A percentile compares a stretch with the other conserved stretches of the same genome.
phyloP scores from a whole-genome alignment of 2,797 vertebrate species.

The Psittacula echo region DNA sequence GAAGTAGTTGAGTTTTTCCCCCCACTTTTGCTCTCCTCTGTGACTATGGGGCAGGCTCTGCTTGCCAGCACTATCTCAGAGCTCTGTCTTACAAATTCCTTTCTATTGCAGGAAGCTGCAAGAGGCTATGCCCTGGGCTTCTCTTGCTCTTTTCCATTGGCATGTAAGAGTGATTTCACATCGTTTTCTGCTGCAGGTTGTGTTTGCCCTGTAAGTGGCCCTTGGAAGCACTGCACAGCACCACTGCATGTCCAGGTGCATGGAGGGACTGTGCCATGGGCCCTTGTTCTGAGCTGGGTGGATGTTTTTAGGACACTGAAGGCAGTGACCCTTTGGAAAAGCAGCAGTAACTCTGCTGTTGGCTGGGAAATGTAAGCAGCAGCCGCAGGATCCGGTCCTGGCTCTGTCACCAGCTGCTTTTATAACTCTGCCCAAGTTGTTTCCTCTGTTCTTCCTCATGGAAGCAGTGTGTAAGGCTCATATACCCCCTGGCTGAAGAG shows the following conservation, averaged over 20 bases:
- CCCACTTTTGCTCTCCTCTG: not conserved
- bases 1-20: not conserved
- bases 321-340: not conserved
- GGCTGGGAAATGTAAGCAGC: not conserved
- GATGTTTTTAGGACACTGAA: not conserved
- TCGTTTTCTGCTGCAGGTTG: not conserved
- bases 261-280: not conserved
- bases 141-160: not conserved
- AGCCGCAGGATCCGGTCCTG: not conserved
- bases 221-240: not conserved
- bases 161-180: not conserved
- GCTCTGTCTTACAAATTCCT: not conserved
- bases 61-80: not conserved
- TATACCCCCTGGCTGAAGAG: not conserved
- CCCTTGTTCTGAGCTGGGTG: not conserved
- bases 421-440: not conserved
- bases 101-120: not conserved
- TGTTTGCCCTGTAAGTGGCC: accelerated
- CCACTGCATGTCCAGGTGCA: too few relatives aligned
- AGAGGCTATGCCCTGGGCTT: not conserved
- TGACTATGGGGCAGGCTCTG: not conserved
- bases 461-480: not conserved
- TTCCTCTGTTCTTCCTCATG: not conserved
- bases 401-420: not conserved
- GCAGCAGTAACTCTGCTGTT: not conserved